Evolutionary conservation across 92 coral and sea anemone species (phyloP), one percentile per base, ranked within the genome.

Genomic region (Umimayanthus chanpuru): DNA sequence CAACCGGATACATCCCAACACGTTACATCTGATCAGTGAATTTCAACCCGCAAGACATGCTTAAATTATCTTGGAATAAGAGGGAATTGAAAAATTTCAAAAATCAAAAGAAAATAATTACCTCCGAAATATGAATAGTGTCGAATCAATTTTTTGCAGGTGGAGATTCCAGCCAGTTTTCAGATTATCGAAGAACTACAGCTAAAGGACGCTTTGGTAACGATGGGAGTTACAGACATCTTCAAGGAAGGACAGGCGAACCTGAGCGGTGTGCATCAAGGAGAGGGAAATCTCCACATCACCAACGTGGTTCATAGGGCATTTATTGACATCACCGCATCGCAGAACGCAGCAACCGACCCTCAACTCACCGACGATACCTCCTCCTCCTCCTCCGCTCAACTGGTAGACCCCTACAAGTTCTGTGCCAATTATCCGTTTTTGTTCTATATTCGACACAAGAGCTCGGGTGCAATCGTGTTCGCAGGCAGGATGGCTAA

Each of bases 401-500:
- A 28, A 71, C 76, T 71, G 15, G 40, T 71, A 71, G 76, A 71
- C 16, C 76, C 76, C 2, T 71, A 71, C 40, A 71, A 71, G 76
- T 71, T 71, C 76, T 71, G 76, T 21, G 39, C 76, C 25, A 68
- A 83, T 41, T 70, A 43, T 71, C 87, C 87, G 64, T 83, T 83
- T 29, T 32, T 83, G 28, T 83, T 83, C 61, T 83, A n/a, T 49
- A 49, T 83, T 50, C 79, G 87, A 44, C 87, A 83, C 67, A 83
- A 83, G 67, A 68, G 64, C 53, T 68, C 87, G 4, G 87, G 87
- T 21, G 87, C 87, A 8, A 68, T 83, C 41, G 29, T 83, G 79
- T 83, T 83, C 16, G 87, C 87, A 14, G 87, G 87, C 44, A 44
- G 87, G 55, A 83, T 83, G 87, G 87, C 67, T 6, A 72, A 71